Evolutionary conservation across 1,140 invertebrate species (phyloP).

Genomic region (Cotesia chilonis): DNA sequence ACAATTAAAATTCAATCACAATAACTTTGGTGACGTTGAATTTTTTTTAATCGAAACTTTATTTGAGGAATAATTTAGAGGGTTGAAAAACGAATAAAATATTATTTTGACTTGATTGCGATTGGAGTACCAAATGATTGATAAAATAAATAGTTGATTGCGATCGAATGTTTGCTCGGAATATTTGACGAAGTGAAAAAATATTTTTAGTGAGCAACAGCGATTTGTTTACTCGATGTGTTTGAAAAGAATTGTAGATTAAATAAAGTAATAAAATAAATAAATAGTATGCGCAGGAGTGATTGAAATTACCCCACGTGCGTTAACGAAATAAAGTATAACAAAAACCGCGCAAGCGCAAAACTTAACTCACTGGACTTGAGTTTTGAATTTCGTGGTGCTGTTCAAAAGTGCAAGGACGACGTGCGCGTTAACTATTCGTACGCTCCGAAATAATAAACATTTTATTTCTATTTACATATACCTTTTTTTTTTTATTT

Average conservation of each 20-base stretch:
- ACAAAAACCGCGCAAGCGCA: slow-evolving; percentile 7
- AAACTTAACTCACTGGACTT: neutral
- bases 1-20: too few species aligned
- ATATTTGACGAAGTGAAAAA: too few species aligned
- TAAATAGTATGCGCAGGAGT: neutral
- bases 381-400: slow-evolving; percentile 12
- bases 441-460: neutral
- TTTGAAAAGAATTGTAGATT: neutral
- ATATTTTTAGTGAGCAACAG: too few species aligned
- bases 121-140: too few species aligned
- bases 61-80: too few species aligned
- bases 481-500: neutral
- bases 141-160: too few species aligned
- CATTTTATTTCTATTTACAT: neutral
- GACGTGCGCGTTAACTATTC: slow-evolving; percentile 6
- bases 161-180: too few species aligned
- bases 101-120: too few species aligned
- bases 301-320: neutral
- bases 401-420: neutral
- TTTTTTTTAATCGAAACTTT: too few species aligned
- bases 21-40: too few species aligned
- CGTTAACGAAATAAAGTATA: neutral
- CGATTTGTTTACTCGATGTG: neutral
- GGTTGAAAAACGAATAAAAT: too few species aligned
- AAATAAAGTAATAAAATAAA: neutral